A percentile compares a stretch with the other conserved stretches of the same genome.
Conservation (phyloP, 2,888 invertebrate species). For the Linyphia triangularis region DNA sequence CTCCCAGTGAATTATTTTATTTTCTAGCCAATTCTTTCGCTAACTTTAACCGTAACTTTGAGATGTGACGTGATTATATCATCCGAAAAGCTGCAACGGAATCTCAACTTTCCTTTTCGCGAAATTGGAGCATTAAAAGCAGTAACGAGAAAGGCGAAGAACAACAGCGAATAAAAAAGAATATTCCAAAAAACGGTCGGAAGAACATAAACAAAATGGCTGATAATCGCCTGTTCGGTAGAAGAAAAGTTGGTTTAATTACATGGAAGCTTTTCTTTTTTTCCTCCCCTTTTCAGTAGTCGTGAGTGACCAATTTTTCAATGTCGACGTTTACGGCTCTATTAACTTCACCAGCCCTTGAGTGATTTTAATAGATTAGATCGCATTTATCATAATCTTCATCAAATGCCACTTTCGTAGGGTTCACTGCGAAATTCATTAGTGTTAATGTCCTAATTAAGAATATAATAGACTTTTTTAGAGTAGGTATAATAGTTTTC, state of each 20-base stretch:
- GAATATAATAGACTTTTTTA: not conserved
- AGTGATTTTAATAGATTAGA: slow-evolving; percentile 6
- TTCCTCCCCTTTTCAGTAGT: not conserved
- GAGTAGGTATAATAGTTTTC: not conserved
- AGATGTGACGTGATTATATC: slow-evolving; percentile 47
- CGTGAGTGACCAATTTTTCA: slow-evolving; percentile 22
- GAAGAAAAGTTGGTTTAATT: slow-evolving; percentile 39
- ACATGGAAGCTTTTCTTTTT: slow-evolving; percentile 8
- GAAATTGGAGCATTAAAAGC: slow-evolving; percentile 7
- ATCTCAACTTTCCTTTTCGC: slow-evolving; percentile 40
- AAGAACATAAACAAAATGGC: slow-evolving; percentile 1
- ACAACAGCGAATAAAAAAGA: not conserved
- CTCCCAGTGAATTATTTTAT: not conserved
- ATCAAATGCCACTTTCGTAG: not conserved
- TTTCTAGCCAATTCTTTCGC: not conserved
- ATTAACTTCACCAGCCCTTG: not conserved
- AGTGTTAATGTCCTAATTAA: not conserved
- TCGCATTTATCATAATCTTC: not conserved
- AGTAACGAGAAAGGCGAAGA: slow-evolving; percentile 12
- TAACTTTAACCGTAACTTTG: slow-evolving; percentile 35
- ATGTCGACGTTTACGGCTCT: not conserved
- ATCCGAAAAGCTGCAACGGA: slow-evolving; percentile 18
- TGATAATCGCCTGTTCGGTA: slow-evolving; percentile 8
- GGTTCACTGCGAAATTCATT: not conserved
- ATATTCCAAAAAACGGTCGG: not conserved